Evolutionary conservation across 2,888 invertebrate species (phyloP).

Genomic region (Sarcophaga caerulescens): DNA sequence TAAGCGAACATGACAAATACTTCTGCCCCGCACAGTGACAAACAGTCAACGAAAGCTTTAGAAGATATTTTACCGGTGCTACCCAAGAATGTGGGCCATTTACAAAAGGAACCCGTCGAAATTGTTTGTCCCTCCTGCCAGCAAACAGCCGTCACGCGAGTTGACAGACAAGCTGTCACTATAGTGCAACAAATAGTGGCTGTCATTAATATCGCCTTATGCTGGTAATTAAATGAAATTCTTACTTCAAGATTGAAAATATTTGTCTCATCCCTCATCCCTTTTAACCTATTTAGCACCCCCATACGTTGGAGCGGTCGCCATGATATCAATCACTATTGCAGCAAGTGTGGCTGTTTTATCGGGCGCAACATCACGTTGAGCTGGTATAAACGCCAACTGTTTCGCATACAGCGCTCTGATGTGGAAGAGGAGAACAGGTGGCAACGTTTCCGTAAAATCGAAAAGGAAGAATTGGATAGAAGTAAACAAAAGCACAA

Average conservation of each 20-base stretch:
- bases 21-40: conserved; percentile 16
- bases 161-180: conserved; percentile 74
- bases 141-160: conserved; percentile 69
- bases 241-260: conserved; percentile 15
- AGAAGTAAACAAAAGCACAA: conserved; percentile 70
- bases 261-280: neutral
- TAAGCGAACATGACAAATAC: conserved; percentile 35
- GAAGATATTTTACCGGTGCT: conserved; percentile 71
- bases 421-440: conserved; percentile 74
- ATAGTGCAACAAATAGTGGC: conserved; percentile 72
- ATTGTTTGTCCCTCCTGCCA: conserved; percentile 76
- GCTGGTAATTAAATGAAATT: conserved; percentile 73
- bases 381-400: conserved; percentile 77
- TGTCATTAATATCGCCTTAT: conserved; percentile 74
- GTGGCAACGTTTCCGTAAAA: conserved; percentile 74
- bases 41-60: conserved; percentile 30
- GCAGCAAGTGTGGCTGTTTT: conserved; percentile 78
- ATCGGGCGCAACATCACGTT: conserved; percentile 77
- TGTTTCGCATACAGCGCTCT: conserved; percentile 76
- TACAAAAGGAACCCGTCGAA: conserved; percentile 72
- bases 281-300: conserved; percentile 68
- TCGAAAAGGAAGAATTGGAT: conserved; percentile 75
- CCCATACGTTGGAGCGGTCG: conserved; percentile 77
- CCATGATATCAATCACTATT: conserved; percentile 78
- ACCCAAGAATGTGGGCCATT: conserved; percentile 75